Base-by-base conservation (phyloP, 1,140 invertebrate genomes). In the Lucilia sericata region DNA sequence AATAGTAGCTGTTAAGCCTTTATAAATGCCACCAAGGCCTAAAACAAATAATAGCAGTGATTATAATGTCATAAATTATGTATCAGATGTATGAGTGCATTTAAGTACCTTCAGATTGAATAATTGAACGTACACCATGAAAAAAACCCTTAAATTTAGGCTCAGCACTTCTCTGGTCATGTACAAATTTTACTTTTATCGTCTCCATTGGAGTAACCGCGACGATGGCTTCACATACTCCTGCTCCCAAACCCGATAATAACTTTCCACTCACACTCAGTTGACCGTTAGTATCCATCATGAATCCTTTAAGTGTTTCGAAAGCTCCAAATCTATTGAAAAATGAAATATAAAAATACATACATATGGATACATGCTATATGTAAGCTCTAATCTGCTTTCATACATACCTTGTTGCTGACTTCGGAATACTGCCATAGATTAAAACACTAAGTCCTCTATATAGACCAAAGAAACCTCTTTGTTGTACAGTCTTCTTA, bases 191-290 rank as follows among this genome's bases (percentile, higher is more conserved):
- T 47, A 99, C 98, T 94, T 99, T 99, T 74, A 99, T 93, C 0
- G 99, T 99, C 92, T 99, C 99, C 99, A 99, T 99, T 8, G 99
- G 99, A 0, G 98, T 99, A 0, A 99, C 98, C 2, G 96, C 98
- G 85, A 99, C 94, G 86, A 99, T 95, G 25, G 99, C 99, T 92
- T 91, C 99, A 84, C 94, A 94, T 9, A 99, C 94, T 76, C 99
- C 98, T 51, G 99, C 99, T 70, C 98, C 97, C 75, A 99, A 91
- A 86, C 99, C 99, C 92, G 98, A 99, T 1, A 98, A 89, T 51
- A 99, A 91, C 86, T 97, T 94, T 36, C 94, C 95, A 2, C 93
- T 91, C 2, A 94, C 93, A 81, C 94, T 93, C 55, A 99, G 92
- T 84, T 97, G 97, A 34, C 98, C 97, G 86, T 95, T 94, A 2